These are phyloP conservation scores for Coilia nasus DNA, from an alignment of 2,797 vertebrate species.

Conservation along the genomic window DNA sequence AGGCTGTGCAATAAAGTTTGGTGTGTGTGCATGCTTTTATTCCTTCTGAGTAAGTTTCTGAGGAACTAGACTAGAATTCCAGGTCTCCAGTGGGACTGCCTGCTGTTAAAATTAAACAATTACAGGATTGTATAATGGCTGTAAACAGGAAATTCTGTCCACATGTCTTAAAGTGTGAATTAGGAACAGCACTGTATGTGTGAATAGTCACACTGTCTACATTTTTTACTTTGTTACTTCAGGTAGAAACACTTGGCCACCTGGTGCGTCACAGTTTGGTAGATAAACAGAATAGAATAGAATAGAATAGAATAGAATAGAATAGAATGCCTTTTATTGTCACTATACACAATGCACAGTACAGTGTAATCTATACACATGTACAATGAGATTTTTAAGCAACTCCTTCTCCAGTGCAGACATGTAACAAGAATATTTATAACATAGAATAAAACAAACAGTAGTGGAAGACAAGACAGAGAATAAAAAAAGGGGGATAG, in stretches of 20 bases:
- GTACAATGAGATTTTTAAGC: background rate
- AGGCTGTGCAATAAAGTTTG: background rate
- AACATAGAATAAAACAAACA: too few species aligned
- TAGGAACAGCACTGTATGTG: background rate
- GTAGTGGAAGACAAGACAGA: too few species aligned
- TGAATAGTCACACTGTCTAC: too few species aligned
- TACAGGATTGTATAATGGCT: background rate
- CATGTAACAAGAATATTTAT: too few species aligned
- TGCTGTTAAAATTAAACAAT: background rate
- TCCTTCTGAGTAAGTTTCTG: background rate
- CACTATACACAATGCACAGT: too few species aligned
- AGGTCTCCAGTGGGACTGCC: background rate
- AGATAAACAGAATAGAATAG: too few species aligned
- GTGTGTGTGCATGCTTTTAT: too few species aligned
- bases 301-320: too few species aligned
- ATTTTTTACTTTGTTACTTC: background rate
- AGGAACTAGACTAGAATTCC: background rate
- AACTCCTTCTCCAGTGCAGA: background rate
- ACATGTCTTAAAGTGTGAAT: background rate
- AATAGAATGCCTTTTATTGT: too few species aligned
- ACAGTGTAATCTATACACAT: too few species aligned
- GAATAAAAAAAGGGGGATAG: too few species aligned
- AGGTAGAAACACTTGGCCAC: background rate
- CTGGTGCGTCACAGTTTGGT: too few species aligned
- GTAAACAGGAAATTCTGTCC: background rate